Percentiles rank a stretch among this genome's conserved stretches.
Evolutionary conservation across 1,140 invertebrate species (phyloP).

Genomic region (Platyscapa corneri): DNA sequence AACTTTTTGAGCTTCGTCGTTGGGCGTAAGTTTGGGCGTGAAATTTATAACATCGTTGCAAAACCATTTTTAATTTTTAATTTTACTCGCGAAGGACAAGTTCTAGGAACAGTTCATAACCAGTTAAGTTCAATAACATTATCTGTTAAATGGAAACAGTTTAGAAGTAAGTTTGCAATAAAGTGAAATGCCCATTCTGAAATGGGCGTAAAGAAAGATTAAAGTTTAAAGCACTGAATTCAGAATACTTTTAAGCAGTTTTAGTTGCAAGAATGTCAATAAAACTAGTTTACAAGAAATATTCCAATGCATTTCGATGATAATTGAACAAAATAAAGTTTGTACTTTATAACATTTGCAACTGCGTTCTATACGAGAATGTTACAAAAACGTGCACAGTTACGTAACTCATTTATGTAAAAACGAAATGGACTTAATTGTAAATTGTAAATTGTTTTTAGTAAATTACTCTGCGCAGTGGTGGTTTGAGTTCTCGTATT

Average conservation of each 20-base stretch:
- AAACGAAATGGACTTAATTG: not conserved
- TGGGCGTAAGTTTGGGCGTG: no score
- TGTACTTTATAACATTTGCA: not conserved
- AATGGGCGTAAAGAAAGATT: not conserved
- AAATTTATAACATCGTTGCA: no score
- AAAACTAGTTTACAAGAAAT: not conserved
- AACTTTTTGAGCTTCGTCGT: no score
- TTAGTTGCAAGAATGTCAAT: not conserved
- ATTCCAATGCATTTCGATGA: not conserved
- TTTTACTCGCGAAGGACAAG: no score
- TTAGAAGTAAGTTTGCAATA: no score
- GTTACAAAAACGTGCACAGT: not conserved
- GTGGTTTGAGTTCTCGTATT: no score
- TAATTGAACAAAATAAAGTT: slow-evolving; percentile 10
- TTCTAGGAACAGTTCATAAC: no score
- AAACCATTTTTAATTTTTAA: no score
- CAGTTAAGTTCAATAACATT: no score
- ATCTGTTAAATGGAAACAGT: no score
- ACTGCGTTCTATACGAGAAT: not conserved
- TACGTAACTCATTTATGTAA: not conserved
- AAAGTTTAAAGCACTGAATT: not conserved
- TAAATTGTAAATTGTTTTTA: not conserved
- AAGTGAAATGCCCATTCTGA: no score
- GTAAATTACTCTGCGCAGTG: not conserved
- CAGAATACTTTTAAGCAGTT: not conserved